Evolutionary conservation across 53 echinoderm and acorn worm genomes (phyloP), one percentile per base, ranked within the genome.

Genomic region (Holothuria scabra): DNA sequence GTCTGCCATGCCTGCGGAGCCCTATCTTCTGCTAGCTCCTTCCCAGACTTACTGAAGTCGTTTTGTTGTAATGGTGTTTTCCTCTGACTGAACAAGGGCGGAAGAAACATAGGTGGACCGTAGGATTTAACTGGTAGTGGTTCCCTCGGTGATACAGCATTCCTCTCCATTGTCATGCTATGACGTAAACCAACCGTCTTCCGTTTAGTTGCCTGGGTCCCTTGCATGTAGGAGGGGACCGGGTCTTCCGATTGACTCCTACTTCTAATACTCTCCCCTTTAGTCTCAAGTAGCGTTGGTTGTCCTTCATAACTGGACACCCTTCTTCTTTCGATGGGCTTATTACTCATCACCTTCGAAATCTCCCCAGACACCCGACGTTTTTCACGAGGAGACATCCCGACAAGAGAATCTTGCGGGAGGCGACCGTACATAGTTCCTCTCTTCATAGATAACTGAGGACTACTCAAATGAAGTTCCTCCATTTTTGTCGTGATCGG

Each of bases 51-150:
- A 24, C 76, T 76, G 30, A 41, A 76, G 48, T 76, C 76, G 56
- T 20, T 49, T 12, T 46, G 25, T 16, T 76, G 52, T 23, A 76
- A 28, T 12, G 38, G 55, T 11, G 55, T 46, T 46, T 23, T 76
- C 28, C 56, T 76, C 56, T 76, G 76, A 48, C 76, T 76, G 20
- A 41, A 76, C 76, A 76, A 55, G 5, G 76, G 76, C 19, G 76
- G 76, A 24, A 76, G 76, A 76, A 76, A 76, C 56, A 55, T 24
- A 46, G 76, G 76, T 16, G 76, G 76, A 12, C 76, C 76, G 76
- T 76, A 76, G 1, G 56, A 55, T 30, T 76, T 76, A 24, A 76
- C 56, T 76, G 44, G 46, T 10, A 49, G 26, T 5, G 76, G 32
- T 20, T 23, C 76, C 55, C 28, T 56, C 12, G 76, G 55, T 0